A percentile compares a stretch with the other conserved stretches of the same genome.
These are phyloP conservation scores for Syngnathus scovelli DNA, from an alignment of 2,113 vertebrate genomes.

Conservation along the genomic window DNA sequence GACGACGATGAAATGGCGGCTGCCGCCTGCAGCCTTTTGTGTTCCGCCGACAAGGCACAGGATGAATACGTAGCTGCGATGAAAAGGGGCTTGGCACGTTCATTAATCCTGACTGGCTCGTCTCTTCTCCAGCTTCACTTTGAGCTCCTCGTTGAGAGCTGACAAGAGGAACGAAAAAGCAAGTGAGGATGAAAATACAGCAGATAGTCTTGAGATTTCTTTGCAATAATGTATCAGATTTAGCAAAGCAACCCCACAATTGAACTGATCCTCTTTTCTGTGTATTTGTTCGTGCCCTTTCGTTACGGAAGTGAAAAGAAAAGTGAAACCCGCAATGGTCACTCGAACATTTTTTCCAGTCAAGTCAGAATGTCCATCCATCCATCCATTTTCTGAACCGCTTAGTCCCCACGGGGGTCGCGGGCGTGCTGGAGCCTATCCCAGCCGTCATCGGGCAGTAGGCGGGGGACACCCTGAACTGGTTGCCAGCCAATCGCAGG, in stretches of 20 bases:
- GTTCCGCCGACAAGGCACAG: constrained; percentile 66
- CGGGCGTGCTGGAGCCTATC: too few relatives aligned
- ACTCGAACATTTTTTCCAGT: too few relatives aligned
- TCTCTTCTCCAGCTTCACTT: constrained; percentile 72
- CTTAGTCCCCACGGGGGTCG: too few relatives aligned
- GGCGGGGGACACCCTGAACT: too few relatives aligned
- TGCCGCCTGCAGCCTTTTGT: constrained; percentile 26
- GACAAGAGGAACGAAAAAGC: constrained; percentile 21
- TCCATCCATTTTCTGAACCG: too few relatives aligned
- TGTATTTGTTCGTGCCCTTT: too few relatives aligned
- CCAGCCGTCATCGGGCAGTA: too few relatives aligned
- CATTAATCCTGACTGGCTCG: constrained; percentile 68
- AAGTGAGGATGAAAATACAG: neutral
- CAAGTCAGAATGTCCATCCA: too few relatives aligned
- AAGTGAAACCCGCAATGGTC: too few relatives aligned
- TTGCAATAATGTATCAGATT: neutral
- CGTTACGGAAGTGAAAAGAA: too few relatives aligned
- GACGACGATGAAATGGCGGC: constrained; percentile 14
- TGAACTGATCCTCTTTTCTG: too few relatives aligned
- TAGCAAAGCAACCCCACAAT: neutral
- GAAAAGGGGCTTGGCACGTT: constrained; percentile 41
- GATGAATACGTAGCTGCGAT: constrained; percentile 49
- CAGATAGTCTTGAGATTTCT: neutral
- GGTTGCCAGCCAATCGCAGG: too few relatives aligned
- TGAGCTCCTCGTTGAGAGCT: constrained; percentile 72